Percentiles rank a stretch among this genome's conserved stretches.
These are phyloP conservation scores for Phorcus lineatus DNA, from an alignment of 2,888 invertebrate species.

Conservation along the genomic window DNA sequence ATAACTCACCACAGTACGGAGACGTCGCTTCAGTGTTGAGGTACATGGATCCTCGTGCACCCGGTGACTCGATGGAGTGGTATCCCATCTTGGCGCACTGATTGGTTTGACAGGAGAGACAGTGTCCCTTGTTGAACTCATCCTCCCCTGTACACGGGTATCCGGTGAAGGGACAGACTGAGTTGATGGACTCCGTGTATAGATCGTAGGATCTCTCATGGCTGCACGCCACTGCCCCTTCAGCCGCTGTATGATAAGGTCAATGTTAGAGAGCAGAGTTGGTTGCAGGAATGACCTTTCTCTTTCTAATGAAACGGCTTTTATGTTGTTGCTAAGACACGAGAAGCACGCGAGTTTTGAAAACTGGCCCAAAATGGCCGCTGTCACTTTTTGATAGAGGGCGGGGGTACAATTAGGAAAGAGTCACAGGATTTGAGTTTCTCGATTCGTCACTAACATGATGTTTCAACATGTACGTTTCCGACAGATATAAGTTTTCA, in stretches of 20 bases:
- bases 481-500: too few relatives aligned
- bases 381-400: too few relatives aligned
- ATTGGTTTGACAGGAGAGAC: slow-evolving; percentile 44
- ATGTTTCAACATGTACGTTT: too few relatives aligned
- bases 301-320: too few relatives aligned
- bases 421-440: too few relatives aligned
- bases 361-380: too few relatives aligned
- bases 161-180: slow-evolving; percentile 85
- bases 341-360: too few relatives aligned
- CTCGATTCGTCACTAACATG: too few relatives aligned
- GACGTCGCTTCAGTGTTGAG: slow-evolving; percentile 47
- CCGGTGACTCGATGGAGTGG: slow-evolving; percentile 45
- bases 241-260: slow-evolving; percentile 43
- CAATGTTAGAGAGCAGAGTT: too few relatives aligned
- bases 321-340: too few relatives aligned
- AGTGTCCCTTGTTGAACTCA: slow-evolving; percentile 74
- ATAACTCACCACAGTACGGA: slow-evolving; percentile 53
- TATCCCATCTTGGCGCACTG: slow-evolving; percentile 57
- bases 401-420: too few relatives aligned
- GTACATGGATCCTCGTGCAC: slow-evolving; percentile 49
- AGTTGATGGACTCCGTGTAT: slow-evolving; percentile 88
- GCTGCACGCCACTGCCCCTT: slow-evolving; percentile 82
- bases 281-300: too few relatives aligned
- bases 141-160: slow-evolving; percentile 89
- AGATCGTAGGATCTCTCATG: slow-evolving; percentile 89